Percentiles rank a stretch among this genome's conserved stretches.
Evolutionary conservation across 2,113 vertebrate genomes (phyloP).

Genomic region (Mirounga angustirostris): DNA sequence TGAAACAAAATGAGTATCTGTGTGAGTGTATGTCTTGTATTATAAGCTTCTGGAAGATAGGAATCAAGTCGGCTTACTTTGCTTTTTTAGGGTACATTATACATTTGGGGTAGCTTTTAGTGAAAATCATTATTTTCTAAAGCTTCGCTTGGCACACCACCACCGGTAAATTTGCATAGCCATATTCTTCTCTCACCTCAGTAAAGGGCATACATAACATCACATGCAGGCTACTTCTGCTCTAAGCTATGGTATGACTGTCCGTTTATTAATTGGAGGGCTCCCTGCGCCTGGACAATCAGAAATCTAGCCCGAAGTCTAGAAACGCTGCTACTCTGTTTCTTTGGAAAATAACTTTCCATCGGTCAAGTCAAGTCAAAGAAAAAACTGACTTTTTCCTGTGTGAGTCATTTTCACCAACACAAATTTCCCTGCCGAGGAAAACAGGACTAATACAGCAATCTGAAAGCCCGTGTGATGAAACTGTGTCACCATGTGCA

Average conservation of each 20-base stretch:
- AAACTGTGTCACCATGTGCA: constrained; percentile 69
- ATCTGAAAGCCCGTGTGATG: background rate
- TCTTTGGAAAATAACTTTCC: background rate
- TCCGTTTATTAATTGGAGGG: background rate
- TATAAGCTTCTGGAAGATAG: background rate
- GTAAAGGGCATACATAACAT: background rate
- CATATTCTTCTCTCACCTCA: background rate
- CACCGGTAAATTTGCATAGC: background rate
- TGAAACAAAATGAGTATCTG: background rate
- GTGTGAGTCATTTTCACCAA: background rate
- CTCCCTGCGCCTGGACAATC: background rate
- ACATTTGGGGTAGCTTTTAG: background rate
- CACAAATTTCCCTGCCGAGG: background rate
- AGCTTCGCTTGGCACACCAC: background rate
- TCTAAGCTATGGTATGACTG: background rate
- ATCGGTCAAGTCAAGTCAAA: background rate
- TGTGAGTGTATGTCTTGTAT: background rate
- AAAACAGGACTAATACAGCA: background rate
- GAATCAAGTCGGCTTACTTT: background rate
- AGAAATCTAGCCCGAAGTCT: background rate
- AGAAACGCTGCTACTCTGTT: background rate
- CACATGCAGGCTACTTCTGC: background rate
- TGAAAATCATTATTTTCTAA: background rate
- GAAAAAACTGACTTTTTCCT: background rate
- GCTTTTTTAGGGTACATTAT: background rate